Evolutionary conservation across 2,888 invertebrate genomes (phyloP).

Genomic region (Beris chalybata): DNA sequence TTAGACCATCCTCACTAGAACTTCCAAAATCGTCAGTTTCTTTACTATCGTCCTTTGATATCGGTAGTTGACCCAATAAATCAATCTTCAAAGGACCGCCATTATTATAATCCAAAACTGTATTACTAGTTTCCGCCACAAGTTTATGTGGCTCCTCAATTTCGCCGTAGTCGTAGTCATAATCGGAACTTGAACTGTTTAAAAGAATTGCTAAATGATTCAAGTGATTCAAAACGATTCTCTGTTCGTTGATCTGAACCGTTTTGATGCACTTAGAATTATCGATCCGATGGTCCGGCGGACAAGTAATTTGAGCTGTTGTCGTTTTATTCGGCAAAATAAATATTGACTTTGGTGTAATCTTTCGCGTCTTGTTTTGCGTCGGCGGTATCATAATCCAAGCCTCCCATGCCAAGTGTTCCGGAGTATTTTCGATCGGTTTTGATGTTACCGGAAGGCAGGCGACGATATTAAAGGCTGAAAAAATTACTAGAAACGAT

Average conservation of each 20-base stretch:
- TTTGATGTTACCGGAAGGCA: conserved; percentile 54
- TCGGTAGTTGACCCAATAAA: conserved; percentile 50
- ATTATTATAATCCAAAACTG: conserved; percentile 29
- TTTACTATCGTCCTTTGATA: conserved; percentile 38
- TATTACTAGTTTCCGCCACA: not conserved
- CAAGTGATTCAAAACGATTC: conserved; percentile 44
- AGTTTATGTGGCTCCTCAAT: conserved; percentile 40
- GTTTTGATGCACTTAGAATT: conserved; percentile 52
- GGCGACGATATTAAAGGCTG: not conserved
- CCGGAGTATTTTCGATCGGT: conserved; percentile 54
- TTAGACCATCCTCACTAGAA: conserved; percentile 16
- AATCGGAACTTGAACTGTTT: conserved; percentile 37
- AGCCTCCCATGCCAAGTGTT: conserved; percentile 54
- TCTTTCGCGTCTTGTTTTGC: conserved; percentile 52
- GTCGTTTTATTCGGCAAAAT: conserved; percentile 47
- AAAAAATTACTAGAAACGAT: conserved; percentile 3
- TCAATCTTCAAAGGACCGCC: conserved; percentile 54
- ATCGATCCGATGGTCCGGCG: conserved; percentile 50
- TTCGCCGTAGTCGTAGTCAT: conserved; percentile 49
- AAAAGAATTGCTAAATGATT: conserved; percentile 28
- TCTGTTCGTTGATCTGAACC: conserved; percentile 47
- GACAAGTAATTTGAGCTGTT: conserved; percentile 44
- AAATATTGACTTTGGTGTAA: conserved; percentile 56
- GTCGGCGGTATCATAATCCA: conserved; percentile 52
- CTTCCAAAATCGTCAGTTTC: conserved; percentile 25